Evolutionary conservation across 1,140 invertebrate genomes (phyloP).

Genomic region (Lerema accius): DNA sequence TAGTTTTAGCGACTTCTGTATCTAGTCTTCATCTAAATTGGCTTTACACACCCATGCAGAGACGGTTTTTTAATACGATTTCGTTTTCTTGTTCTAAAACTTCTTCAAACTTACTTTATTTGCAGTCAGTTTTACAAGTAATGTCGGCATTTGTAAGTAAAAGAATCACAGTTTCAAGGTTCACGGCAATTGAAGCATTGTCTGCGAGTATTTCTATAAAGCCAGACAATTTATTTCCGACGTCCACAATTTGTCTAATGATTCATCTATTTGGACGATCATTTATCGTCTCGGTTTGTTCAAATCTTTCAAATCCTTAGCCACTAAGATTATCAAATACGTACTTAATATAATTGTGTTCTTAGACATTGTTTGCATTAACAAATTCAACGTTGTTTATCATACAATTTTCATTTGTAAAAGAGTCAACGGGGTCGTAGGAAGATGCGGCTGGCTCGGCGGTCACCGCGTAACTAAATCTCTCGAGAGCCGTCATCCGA

Average conservation of each 20-base stretch:
- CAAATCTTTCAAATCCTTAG: no score
- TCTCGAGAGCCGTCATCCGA: conserved; percentile 56
- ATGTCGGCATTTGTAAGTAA: not conserved
- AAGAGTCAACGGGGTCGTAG: conserved; percentile 36
- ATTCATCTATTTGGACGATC: conserved; percentile 9
- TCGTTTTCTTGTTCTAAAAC: not conserved
- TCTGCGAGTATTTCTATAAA: conserved; percentile 26
- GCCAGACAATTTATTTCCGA: conserved; percentile 31
- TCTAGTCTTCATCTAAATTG: conserved; percentile 21
- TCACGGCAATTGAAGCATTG: conserved; percentile 14
- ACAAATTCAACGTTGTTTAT: no score
- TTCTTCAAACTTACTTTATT: not conserved
- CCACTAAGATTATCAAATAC: no score
- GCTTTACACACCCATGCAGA: not conserved
- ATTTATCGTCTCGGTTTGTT: no score
- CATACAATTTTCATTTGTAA: conserved; percentile 8
- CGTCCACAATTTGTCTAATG: conserved; percentile 27
- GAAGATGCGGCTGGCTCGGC: conserved; percentile 60
- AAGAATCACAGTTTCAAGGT: conserved; percentile 12
- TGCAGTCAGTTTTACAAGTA: not conserved
- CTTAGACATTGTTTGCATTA: no score
- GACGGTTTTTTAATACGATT: not conserved
- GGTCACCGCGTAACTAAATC: conserved; percentile 71
- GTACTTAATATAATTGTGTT: no score
- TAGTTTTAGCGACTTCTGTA: conserved; percentile 13